Conservation (phyloP, 2,888 invertebrate species). For the Argynnis bischoffii region DNA sequence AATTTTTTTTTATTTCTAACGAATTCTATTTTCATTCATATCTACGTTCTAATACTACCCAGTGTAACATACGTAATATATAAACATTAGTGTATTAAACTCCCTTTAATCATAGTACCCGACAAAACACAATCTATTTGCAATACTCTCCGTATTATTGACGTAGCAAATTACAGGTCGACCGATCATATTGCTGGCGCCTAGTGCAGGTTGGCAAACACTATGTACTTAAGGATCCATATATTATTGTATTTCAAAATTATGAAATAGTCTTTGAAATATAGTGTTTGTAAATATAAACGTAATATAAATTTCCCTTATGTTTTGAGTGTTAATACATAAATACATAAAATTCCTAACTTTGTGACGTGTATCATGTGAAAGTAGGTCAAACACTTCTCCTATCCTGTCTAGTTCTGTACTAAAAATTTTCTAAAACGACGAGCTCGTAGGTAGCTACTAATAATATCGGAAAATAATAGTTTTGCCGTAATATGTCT, state of each 20-base stretch:
- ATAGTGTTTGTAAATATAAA: background rate
- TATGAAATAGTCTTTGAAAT: background rate
- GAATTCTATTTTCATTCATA: background rate
- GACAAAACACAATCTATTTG: conserved; percentile 12
- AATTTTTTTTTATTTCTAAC: background rate
- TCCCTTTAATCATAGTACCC: conserved; percentile 7
- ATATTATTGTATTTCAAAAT: background rate
- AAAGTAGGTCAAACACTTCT: background rate
- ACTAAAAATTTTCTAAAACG: background rate
- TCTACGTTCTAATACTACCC: background rate
- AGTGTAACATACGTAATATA: background rate
- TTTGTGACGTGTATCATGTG: background rate
- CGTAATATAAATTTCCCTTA: too few relatives aligned
- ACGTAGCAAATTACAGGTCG: conserved; percentile 30
- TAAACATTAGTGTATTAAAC: background rate
- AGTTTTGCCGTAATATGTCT: background rate
- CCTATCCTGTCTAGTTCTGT: background rate
- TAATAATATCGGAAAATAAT: background rate
- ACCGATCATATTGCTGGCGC: conserved; percentile 22
- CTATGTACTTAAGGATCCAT: conserved; percentile 2
- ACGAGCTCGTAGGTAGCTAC: background rate
- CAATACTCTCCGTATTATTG: conserved; percentile 14
- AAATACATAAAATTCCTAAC: background rate
- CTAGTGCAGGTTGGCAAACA: conserved; percentile 19
- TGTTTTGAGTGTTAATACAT: background rate